Conservation (phyloP, 2,888 invertebrate species). For the Harpalus rubripes region DNA sequence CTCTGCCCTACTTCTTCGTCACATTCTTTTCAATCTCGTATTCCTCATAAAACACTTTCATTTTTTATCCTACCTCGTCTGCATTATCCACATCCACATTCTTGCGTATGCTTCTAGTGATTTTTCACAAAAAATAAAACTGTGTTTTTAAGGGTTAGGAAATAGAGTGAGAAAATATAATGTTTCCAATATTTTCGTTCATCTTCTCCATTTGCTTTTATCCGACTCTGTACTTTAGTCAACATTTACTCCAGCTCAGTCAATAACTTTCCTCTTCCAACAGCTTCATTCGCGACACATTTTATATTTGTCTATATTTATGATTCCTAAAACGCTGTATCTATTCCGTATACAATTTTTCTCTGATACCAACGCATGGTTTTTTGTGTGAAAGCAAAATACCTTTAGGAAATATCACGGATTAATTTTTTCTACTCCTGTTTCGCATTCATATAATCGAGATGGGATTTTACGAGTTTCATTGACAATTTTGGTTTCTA, state of each 20-base stretch:
- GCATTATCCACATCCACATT: slow-evolving; percentile 49
- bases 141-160: slow-evolving; percentile 27
- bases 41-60: slow-evolving; percentile 59
- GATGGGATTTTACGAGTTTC: background rate
- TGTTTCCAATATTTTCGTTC: slow-evolving; percentile 28
- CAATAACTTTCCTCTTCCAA: background rate
- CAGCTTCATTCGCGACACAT: background rate
- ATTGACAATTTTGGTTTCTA: background rate
- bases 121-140: slow-evolving; percentile 38
- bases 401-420: background rate
- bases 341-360: background rate
- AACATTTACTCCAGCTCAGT: background rate
- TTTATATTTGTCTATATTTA: slow-evolving; percentile 7
- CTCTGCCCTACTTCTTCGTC: slow-evolving; percentile 35
- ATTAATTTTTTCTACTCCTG: background rate
- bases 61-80: slow-evolving; percentile 50
- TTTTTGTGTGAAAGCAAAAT: background rate
- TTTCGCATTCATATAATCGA: background rate
- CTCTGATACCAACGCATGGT: background rate
- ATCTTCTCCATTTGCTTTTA: slow-evolving; percentile 14
- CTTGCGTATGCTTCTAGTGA: slow-evolving; percentile 15
- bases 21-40: slow-evolving; percentile 58
- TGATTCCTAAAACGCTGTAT: background rate
- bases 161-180: slow-evolving; percentile 25
- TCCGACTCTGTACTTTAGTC: slow-evolving; percentile 3